A percentile compares a stretch with the other conserved stretches of the same genome.
Evolutionary conservation across 2,113 vertebrate species (phyloP).

Genomic region (Odontesthes bonariensis): DNA sequence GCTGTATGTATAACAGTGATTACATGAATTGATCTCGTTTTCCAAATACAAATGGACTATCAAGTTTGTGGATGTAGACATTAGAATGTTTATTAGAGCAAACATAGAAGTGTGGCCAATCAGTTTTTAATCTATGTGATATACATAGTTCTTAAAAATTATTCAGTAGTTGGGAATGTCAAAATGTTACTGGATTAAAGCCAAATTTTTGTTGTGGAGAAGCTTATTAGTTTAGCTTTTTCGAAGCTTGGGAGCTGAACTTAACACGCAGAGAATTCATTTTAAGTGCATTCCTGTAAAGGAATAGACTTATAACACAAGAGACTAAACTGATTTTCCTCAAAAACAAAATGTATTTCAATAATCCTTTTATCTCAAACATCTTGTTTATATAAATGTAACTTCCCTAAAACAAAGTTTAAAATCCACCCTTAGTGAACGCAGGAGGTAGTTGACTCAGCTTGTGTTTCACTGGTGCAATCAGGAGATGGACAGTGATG

Average conservation of each 20-base stretch:
- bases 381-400: background rate
- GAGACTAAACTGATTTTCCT: too few species aligned
- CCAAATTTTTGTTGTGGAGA: too few species aligned
- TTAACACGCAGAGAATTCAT: too few species aligned
- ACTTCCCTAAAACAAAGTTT: background rate
- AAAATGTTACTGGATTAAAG: too few species aligned
- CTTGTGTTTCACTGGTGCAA: constrained; percentile 38
- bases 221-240: too few species aligned
- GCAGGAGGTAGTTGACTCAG: background rate
- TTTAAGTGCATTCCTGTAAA: too few species aligned
- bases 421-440: background rate
- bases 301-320: too few species aligned
- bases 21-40: background rate
- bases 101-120: background rate
- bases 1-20: background rate
- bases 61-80: background rate
- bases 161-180: too few species aligned
- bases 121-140: too few species aligned
- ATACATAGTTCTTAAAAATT: too few species aligned
- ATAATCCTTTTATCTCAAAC: background rate
- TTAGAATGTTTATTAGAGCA: background rate
- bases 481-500: constrained; percentile 58
- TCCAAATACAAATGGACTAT: background rate
- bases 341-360: background rate
- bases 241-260: too few species aligned